Base-by-base conservation (phyloP, 2,888 invertebrate genomes). In the Pyrochroa serraticornis region DNA sequence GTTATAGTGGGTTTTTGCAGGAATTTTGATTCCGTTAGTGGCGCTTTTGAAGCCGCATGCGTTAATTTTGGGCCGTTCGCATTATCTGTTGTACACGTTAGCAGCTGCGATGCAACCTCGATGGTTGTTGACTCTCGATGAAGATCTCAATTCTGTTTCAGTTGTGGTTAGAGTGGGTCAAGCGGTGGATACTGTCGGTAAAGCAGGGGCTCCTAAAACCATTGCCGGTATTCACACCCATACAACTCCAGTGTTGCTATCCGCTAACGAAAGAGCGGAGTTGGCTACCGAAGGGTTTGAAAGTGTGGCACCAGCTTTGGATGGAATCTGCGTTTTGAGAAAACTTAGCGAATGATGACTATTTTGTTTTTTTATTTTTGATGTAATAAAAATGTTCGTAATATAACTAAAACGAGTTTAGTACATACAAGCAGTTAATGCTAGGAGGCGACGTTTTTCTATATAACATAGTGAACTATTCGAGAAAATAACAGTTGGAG, bases 161-260 rank as follows among this genome's bases (percentile, higher is more conserved):
- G 93, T 96, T 5, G 91, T 93, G 38, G 97, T 98, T 1, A 86
- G 93, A 62, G 93, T 94, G 8, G 93, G 93, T 69, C 89, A 92
- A 87, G 98, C 98, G 31, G 97, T 99, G 5, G 99, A 99, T 82
- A 94, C 96, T 5, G 97, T 99, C 12, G 99, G 98, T 1, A 98
- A 99, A 80, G 99, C 99, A 0, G 99, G 99, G 39, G 97, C 96
- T 58, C 99, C 99, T 0, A 99, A 98, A 82, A 97, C 98, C 0
- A 99, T 99, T 69, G 97, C 98, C 1, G 99, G 99, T 13, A 98
- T 99, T 73, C 99, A 97, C 80, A 99, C 99, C 1, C 98, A 99
- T 79, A 96, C 95, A 1, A 99, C 98, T 1, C 99, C 99, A 0
- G 98, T 99, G 3, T 82, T 99, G 53, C 82, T 99, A 56, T 95